phyloP scores from a whole-genome alignment of 2,113 vertebrate species.

The Alethe castanea region DNA sequence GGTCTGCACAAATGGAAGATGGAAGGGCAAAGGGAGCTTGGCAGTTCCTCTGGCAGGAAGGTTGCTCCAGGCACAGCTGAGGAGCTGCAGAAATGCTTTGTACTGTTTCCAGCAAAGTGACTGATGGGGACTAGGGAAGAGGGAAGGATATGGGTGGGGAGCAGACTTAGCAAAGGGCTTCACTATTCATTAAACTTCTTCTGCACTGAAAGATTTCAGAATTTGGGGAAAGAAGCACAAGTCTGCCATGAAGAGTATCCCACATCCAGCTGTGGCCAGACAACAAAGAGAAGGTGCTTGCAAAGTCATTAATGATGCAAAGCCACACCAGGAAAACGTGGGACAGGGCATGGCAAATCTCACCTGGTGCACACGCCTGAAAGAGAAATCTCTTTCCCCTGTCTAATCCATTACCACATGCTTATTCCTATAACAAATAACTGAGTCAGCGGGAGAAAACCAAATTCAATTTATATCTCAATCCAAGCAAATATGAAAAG shows the following conservation, averaged over 20 bases:
- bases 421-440: constrained; percentile 60
- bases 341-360: background rate
- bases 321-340: background rate
- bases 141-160: background rate
- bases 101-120: background rate
- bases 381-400: background rate
- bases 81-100: background rate
- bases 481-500: constrained; percentile 60
- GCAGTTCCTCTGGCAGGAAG: background rate
- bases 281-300: background rate
- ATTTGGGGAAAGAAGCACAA: background rate
- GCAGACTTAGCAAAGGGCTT: background rate
- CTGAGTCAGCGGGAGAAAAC: constrained; percentile 59
- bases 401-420: constrained; percentile 24
- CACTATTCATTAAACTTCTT: background rate
- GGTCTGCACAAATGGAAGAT: background rate
- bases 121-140: background rate
- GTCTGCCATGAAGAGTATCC: background rate
- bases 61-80: background rate
- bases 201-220: rapidly evolving
- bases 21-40: background rate
- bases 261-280: background rate
- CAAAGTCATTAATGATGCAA: background rate
- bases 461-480: constrained; percentile 60
- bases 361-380: background rate